These are phyloP conservation scores for Plagodis pulveraria DNA, from an alignment of 2,888 invertebrate genomes.

Conservation along the genomic window DNA sequence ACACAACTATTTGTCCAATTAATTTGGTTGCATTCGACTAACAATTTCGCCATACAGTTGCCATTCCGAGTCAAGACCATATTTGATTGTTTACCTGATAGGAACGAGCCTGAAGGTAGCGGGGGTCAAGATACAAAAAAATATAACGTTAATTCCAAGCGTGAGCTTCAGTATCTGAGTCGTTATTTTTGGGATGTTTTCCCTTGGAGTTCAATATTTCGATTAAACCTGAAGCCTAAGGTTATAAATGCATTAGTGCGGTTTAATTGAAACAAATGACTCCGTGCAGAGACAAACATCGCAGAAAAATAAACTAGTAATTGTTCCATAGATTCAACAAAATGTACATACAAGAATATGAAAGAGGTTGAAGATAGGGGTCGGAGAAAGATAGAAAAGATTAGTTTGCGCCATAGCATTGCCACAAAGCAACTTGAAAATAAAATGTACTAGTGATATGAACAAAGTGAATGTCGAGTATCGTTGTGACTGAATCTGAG, in stretches of 20 bases:
- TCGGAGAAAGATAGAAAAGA: conserved; percentile 48
- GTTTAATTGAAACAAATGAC: conserved; percentile 40
- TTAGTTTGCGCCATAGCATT: conserved; percentile 76
- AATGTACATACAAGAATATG: conserved; percentile 42
- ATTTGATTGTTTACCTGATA: conserved; percentile 91
- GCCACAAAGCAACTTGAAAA: conserved; percentile 82
- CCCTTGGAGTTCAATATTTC: conserved; percentile 31
- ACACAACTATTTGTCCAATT: conserved; percentile 70
- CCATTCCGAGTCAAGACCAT: conserved; percentile 80
- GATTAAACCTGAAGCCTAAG: conserved; percentile 16
- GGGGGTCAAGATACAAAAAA: conserved; percentile 85
- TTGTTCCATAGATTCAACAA: conserved; percentile 37
- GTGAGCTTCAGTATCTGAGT: conserved; percentile 47
- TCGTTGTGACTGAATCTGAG: conserved; percentile 42
- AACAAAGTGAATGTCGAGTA: conserved; percentile 60
- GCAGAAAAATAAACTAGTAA: conserved; percentile 44
- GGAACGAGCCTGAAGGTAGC: conserved; percentile 93
- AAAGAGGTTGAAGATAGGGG: conserved; percentile 50
- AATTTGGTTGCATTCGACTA: conserved; percentile 75
- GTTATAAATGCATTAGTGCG: conserved; percentile 7
- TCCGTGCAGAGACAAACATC: conserved; percentile 47
- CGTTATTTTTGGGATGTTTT: conserved; percentile 35
- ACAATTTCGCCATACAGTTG: conserved; percentile 80
- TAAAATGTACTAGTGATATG: conserved; percentile 72
- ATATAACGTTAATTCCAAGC: conserved; percentile 81